Evolutionary conservation across 2,888 invertebrate species (phyloP).

Genomic region (Drosophila meridiana): DNA sequence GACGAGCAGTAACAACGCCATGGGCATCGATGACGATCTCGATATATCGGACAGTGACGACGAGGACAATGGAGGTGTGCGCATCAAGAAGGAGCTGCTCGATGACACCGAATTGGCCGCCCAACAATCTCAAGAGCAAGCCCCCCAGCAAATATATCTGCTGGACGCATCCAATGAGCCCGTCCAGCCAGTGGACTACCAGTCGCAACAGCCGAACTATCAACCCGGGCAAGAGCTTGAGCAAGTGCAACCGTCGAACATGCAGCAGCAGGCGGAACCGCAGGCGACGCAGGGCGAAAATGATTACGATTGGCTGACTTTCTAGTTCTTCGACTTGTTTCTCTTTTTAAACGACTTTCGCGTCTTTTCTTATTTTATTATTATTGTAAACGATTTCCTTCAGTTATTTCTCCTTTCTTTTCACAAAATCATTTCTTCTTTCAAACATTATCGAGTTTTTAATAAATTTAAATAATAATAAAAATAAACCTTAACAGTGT

Average conservation of each 20-base stretch:
- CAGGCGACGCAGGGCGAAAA: slow-evolving; percentile 65
- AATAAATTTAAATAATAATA: background rate
- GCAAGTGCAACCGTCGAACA: slow-evolving; percentile 39
- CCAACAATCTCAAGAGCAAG: slow-evolving; percentile 27
- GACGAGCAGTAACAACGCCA: slow-evolving; percentile 86
- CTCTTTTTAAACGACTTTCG: background rate
- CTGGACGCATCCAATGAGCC: slow-evolving; percentile 62
- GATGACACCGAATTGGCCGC: slow-evolving; percentile 50
- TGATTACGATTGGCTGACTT: slow-evolving; percentile 80
- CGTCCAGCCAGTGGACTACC: slow-evolving; percentile 39
- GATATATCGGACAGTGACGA: slow-evolving; percentile 92
- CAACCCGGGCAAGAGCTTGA: slow-evolving; percentile 34
- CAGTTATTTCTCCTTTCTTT: background rate
- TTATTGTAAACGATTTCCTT: background rate
- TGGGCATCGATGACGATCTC: slow-evolving; percentile 90
- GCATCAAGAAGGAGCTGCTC: slow-evolving; percentile 70
- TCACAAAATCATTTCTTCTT: background rate
- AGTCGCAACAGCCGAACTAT: slow-evolving; percentile 38
- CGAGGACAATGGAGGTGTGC: slow-evolving; percentile 75
- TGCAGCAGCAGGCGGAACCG: slow-evolving; percentile 41
- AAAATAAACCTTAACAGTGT: background rate
- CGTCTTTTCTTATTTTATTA: background rate
- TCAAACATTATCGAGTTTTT: background rate
- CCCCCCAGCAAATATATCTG: slow-evolving; percentile 51
- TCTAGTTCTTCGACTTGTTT: slow-evolving; percentile 46